A percentile compares a stretch with the other conserved stretches of the same genome.
These are phyloP conservation scores for Hyla sarda DNA, from an alignment of 2,113 vertebrate species.

Conservation along the genomic window DNA sequence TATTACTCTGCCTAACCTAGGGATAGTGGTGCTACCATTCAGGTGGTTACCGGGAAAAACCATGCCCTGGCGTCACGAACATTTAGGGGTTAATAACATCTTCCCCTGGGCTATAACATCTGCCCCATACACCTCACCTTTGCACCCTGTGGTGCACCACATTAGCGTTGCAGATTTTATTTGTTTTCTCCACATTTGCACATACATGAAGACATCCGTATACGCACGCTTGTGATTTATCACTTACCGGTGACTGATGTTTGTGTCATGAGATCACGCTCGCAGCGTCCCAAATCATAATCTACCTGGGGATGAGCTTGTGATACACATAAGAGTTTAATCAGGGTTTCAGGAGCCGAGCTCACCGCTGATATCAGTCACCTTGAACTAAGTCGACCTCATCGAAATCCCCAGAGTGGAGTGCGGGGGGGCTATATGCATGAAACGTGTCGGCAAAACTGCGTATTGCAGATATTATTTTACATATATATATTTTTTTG, in stretches of 20 bases:
- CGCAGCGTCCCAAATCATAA: not conserved
- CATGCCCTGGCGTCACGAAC: too few relatives aligned
- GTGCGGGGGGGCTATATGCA: not conserved
- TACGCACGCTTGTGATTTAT: not conserved
- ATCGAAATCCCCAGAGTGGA: not conserved
- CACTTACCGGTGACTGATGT: not conserved
- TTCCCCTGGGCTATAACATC: too few relatives aligned
- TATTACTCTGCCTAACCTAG: too few relatives aligned
- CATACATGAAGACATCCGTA: not conserved
- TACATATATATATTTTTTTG: too few relatives aligned
- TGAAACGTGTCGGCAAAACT: not conserved
- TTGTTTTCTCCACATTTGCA: not conserved
- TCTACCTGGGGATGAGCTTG: not conserved
- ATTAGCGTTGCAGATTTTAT: not conserved
- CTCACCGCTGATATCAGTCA: not conserved
- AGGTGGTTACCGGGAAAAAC: too few relatives aligned
- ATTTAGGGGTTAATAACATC: too few relatives aligned
- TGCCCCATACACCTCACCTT: too few relatives aligned
- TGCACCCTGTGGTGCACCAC: too few relatives aligned
- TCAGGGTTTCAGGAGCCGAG: slow-evolving; percentile 30
- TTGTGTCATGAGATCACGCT: not conserved
- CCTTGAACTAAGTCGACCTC: slow-evolving; percentile 20
- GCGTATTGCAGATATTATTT: too few relatives aligned
- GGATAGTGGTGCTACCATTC: too few relatives aligned
- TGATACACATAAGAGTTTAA: slow-evolving; percentile 20